Evolutionary conservation across 2,888 invertebrate species (phyloP).

Genomic region (Dione vanillae): DNA sequence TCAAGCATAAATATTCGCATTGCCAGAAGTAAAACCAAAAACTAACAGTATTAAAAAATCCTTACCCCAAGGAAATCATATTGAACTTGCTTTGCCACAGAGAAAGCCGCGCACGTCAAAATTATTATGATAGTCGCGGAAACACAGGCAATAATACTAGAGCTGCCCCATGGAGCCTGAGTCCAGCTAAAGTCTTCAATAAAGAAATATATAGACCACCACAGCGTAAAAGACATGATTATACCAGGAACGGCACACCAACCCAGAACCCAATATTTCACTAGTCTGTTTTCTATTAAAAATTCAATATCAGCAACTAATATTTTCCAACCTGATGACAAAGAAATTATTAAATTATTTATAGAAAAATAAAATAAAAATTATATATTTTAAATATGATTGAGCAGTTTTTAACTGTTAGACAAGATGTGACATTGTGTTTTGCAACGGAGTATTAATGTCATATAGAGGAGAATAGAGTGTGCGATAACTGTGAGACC

Average conservation of each 20-base stretch:
- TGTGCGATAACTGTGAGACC: no score
- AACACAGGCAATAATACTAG: constrained; percentile 50
- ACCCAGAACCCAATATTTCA: constrained; percentile 63
- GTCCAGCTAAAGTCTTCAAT: constrained; percentile 52
- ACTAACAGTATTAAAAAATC: constrained; percentile 15
- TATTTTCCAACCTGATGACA: constrained; percentile 64
- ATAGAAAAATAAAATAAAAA: not conserved
- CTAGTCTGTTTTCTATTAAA: constrained; percentile 57
- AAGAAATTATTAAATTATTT: not conserved
- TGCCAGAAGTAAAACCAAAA: constrained; percentile 21
- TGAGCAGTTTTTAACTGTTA: no score
- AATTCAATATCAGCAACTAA: constrained; percentile 71
- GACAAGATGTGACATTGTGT: no score
- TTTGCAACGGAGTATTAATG: no score
- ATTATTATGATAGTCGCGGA: constrained; percentile 51
- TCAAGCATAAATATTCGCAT: constrained; percentile 43
- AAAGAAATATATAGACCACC: constrained; percentile 61
- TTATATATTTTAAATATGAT: no score
- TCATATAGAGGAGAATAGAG: no score
- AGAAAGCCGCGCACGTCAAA: constrained; percentile 53
- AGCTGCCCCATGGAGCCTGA: constrained; percentile 56
- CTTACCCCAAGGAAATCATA: constrained; percentile 60
- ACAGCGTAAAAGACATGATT: constrained; percentile 54
- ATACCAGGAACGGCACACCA: constrained; percentile 64
- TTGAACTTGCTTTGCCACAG: constrained; percentile 68